phyloP scores from a whole-genome alignment of 2,113 vertebrate genomes.

The Brachyistius frenatus region DNA sequence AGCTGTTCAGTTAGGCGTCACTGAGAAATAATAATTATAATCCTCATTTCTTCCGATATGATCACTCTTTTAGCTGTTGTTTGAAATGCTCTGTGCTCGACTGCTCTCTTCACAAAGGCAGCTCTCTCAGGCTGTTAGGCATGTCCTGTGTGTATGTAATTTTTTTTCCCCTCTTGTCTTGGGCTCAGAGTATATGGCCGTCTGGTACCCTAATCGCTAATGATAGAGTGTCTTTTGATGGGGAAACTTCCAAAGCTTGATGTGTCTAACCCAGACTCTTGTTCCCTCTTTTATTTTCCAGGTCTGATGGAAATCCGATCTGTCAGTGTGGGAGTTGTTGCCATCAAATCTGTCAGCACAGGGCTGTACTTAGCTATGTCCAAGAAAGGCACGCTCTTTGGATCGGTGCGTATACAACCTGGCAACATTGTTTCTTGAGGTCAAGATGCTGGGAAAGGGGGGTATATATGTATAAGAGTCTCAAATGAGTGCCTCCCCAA shows the following conservation, averaged over 20 bases:
- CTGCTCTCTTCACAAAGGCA: constrained; percentile 21
- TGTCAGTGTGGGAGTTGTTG: constrained; percentile 91
- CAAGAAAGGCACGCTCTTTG: constrained; percentile 91
- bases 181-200: constrained; percentile 46
- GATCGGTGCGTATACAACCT: constrained; percentile 89
- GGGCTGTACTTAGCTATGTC: constrained; percentile 96
- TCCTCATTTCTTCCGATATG: constrained; percentile 5
- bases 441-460: constrained; percentile 40
- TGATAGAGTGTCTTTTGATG: constrained; percentile 78
- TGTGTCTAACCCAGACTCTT: constrained; percentile 74
- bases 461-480: constrained; percentile 47
- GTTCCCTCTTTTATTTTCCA: constrained; percentile 80
- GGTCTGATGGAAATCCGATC: constrained; percentile 95
- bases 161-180: constrained; percentile 38
- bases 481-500: constrained; percentile 33
- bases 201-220: constrained; percentile 78
- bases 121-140: constrained; percentile 32
- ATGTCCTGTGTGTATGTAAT: constrained; percentile 20
- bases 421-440: constrained; percentile 57
- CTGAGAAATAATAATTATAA: neutral
- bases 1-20: neutral
- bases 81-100: neutral
- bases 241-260: constrained; percentile 63
- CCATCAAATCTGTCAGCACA: constrained; percentile 91
- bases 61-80: constrained; percentile 10